These are phyloP conservation scores for Peromyscus polionotus DNA, from an alignment of 2,113 vertebrate species.

Conservation along the genomic window DNA sequence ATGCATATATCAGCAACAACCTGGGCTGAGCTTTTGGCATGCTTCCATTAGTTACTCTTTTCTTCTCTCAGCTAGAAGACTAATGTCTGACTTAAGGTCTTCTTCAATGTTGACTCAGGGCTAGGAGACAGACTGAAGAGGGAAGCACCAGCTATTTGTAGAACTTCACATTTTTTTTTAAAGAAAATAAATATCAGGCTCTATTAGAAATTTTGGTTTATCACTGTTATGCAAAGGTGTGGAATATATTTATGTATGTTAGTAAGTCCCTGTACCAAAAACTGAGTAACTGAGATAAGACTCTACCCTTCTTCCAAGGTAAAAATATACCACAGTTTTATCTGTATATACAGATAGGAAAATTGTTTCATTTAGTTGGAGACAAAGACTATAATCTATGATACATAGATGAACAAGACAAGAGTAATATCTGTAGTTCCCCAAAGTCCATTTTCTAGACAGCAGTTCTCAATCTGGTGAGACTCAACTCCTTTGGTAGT, in stretches of 20 bases:
- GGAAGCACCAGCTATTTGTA: neutral
- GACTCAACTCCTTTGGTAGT: neutral
- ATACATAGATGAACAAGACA: neutral
- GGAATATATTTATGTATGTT: neutral
- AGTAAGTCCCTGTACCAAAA: neutral
- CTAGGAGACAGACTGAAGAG: neutral
- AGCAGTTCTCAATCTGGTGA: neutral
- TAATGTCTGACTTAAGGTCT: neutral
- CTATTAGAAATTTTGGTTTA: neutral
- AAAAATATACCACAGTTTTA: no score
- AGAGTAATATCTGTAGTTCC: neutral
- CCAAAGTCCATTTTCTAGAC: neutral
- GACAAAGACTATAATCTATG: neutral
- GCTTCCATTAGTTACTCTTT: neutral
- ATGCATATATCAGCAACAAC: neutral
- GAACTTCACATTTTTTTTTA: neutral
- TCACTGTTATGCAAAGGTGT: neutral
- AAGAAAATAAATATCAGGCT: neutral
- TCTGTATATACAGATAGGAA: neutral
- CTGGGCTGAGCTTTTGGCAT: neutral
- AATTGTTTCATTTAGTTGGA: neutral
- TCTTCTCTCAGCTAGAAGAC: neutral
- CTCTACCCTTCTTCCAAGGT: neutral
- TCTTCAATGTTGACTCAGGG: neutral
- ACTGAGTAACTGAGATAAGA: neutral